Evolutionary conservation across 2,888 invertebrate species (phyloP).

Genomic region (Argyresthia goedartella): DNA sequence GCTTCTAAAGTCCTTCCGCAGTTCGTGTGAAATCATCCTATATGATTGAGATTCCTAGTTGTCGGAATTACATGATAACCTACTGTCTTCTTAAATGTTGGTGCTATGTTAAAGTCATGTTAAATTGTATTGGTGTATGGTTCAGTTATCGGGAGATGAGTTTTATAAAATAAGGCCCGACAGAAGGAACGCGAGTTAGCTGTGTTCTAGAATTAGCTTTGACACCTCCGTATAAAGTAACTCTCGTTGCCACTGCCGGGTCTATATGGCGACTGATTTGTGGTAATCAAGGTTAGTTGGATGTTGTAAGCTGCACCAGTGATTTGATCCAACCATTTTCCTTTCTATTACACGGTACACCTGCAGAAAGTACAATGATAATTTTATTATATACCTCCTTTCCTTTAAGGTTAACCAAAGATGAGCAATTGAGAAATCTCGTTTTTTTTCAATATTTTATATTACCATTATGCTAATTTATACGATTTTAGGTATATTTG

Average conservation of each 20-base stretch:
- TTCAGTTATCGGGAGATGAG: no score
- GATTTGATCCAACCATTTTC: constrained; percentile 34
- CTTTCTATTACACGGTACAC: background rate
- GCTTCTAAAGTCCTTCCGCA: no score
- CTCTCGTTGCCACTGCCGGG: no score
- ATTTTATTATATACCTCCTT: background rate
- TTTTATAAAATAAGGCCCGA: no score
- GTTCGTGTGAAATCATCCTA: no score
- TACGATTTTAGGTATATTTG: constrained; percentile 20
- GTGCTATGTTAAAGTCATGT: constrained; percentile 47
- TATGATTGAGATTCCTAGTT: no score
- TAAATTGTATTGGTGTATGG: background rate
- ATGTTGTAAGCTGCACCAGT: constrained; percentile 34
- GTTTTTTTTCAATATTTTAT: constrained; percentile 25
- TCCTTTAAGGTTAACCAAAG: constrained; percentile 6
- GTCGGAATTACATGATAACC: no score
- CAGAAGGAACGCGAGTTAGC: no score
- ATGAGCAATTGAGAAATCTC: background rate
- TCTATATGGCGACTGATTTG: background rate
- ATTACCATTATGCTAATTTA: constrained; percentile 44
- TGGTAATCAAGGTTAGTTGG: background rate
- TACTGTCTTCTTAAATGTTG: constrained; percentile 61
- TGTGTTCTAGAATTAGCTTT: no score
- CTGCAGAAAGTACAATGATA: background rate
- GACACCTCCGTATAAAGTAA: no score